These are phyloP conservation scores for Vombatus ursinus DNA, from an alignment of 2,113 vertebrate species.

Conservation along the genomic window DNA sequence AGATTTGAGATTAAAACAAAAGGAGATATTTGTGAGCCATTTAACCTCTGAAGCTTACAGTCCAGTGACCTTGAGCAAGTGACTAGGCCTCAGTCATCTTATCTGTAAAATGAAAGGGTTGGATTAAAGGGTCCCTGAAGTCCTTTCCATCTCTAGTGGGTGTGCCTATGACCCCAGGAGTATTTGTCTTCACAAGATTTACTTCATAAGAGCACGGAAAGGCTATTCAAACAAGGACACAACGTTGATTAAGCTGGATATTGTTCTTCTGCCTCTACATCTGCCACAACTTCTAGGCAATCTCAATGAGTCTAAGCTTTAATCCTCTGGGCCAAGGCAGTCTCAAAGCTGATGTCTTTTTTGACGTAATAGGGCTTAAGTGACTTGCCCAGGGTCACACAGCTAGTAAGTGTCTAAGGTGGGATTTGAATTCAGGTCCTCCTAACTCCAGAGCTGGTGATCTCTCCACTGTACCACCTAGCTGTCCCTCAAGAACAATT, in stretches of 20 bases:
- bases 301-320: background rate
- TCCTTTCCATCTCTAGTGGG: background rate
- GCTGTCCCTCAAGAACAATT: background rate
- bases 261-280: background rate
- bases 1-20: background rate
- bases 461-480: no score
- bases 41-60: background rate
- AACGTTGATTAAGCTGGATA: no score
- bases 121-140: no score
- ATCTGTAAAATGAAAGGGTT: background rate
- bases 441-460: no score
- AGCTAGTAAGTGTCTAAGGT: background rate
- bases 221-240: background rate
- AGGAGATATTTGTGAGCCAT: background rate
- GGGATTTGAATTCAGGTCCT: background rate
- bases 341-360: background rate
- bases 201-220: background rate
- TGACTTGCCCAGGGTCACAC: background rate
- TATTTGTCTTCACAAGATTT: background rate
- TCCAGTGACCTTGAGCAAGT: background rate
- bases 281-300: background rate
- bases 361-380: background rate
- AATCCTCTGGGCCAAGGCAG: background rate
- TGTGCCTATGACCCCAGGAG: background rate
- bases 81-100: background rate